Percentiles rank a stretch among this genome's conserved stretches.
Evolutionary conservation across 2,797 vertebrate genomes (phyloP).

Genomic region (Naso thynnoides): DNA sequence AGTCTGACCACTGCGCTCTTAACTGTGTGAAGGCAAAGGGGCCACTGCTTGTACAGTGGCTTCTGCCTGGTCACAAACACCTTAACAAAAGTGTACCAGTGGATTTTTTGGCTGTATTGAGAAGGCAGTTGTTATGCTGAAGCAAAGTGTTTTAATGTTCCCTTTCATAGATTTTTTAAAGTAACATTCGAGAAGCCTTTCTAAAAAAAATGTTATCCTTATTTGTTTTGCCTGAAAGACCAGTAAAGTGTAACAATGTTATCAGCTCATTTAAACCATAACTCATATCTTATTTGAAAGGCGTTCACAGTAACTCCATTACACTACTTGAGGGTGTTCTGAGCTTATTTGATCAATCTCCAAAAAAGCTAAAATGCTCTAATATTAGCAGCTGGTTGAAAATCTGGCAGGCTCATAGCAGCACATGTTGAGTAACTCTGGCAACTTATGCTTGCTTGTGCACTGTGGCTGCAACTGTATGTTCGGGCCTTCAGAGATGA

Average conservation of each 20-base stretch:
- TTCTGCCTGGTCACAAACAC: conserved; percentile 53
- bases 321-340: conserved; percentile 23
- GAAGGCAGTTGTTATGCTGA: conserved; percentile 10
- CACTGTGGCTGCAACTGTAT: conserved; percentile 67
- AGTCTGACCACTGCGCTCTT: conserved; percentile 77
- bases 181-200: conserved; percentile 16
- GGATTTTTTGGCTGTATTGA: conserved; percentile 33
- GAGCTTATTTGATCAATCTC: conserved; percentile 70
- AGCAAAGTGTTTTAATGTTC: conserved; percentile 15
- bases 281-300: conserved; percentile 42
- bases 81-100: conserved; percentile 20
- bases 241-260: conserved; percentile 42
- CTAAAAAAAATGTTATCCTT: conserved; percentile 40
- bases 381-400: conserved; percentile 81
- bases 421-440: conserved; percentile 80
- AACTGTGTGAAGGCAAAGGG: conserved; percentile 49
- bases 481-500: conserved; percentile 76
- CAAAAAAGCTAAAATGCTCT: conserved; percentile 73
- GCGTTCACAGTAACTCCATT: conserved; percentile 39
- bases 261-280: conserved; percentile 32
- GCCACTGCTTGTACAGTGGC: conserved; percentile 41
- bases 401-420: conserved; percentile 77
- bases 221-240: conserved; percentile 44
- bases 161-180: background rate
- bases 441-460: conserved; percentile 76